Conservation (phyloP, 2,113 vertebrate species). For the Melanocharis versteri region DNA sequence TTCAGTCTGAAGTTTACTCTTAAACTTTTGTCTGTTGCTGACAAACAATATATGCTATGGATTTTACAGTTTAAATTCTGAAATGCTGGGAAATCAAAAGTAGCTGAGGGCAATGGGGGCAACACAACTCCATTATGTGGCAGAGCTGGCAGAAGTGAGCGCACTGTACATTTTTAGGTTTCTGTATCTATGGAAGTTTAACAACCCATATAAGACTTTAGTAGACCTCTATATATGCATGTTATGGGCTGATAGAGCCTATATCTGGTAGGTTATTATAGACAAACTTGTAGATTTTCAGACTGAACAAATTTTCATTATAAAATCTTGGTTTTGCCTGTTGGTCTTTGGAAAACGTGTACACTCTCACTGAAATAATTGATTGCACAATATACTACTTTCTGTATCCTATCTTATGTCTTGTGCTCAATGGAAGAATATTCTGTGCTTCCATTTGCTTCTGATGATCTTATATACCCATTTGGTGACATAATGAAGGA, state of each 20-base stretch:
- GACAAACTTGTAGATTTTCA: neutral
- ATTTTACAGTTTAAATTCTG: neutral
- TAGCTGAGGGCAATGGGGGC: neutral
- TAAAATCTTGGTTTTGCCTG: neutral
- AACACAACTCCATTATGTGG: fast-evolving
- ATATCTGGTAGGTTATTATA: neutral
- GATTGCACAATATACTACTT: neutral
- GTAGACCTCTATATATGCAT: neutral
- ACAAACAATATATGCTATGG: neutral
- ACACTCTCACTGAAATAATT: neutral
- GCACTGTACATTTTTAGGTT: neutral
- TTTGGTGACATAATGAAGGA: neutral
- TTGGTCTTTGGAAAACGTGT: neutral
- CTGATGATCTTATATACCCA: neutral
- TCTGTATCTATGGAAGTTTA: neutral
- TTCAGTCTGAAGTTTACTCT: neutral
- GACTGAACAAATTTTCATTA: neutral
- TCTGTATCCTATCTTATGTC: neutral
- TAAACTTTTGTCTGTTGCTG: neutral
- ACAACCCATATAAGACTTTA: neutral
- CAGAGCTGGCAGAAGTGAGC: neutral
- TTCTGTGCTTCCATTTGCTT: neutral
- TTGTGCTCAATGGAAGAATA: neutral
- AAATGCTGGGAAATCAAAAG: neutral
- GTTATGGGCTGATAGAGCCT: neutral